Evolutionary conservation across 1,140 invertebrate genomes (phyloP), one percentile per base, ranked within the genome.

Genomic region (Leguminivora glycinivorella): DNA sequence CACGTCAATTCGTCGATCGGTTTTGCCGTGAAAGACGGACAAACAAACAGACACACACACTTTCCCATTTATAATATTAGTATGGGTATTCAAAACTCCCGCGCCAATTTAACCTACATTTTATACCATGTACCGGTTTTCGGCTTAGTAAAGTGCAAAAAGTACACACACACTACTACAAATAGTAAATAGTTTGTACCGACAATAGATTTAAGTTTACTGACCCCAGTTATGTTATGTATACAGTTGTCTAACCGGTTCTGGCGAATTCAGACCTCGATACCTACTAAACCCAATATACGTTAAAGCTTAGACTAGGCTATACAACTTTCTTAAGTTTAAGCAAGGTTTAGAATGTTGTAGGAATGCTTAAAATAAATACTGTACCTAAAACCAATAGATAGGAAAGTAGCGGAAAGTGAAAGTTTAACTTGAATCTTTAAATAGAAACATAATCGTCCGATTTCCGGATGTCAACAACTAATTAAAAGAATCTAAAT

Each of bases 271-370:
- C 9, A 52, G 47, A 52, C 47, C 47, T 22, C 6, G 17, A 52
- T 63, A 63, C 58, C 58, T 6, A 63, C 58, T 63, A 17, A 63
- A 12, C 58, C n/a, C 58, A 29, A 63, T 63, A 17, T n/a, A 19
- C 2, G 58, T 60, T 31, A 63, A 63, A 31, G 26, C 19, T 29
- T 63, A 60, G 56, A 31, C 25, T 31, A 34, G 2, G 12, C 22
- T 9, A 29, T 34, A 63, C 31, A 63, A 63, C n/a, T 63, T 52
- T 52, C 17, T n/a, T n/a, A n/a, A n/a, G n/a, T n/a, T n/a, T n/a
- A n/a, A n/a, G n/a, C n/a, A n/a, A n/a, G n/a, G n/a, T n/a, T n/a
- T n/a, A n/a, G n/a, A n/a, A n/a, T n/a, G n/a, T n/a, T n/a, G n/a
- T n/a, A n/a, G n/a, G n/a, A n/a, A n/a, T n/a, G n/a, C n/a, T n/a